These are phyloP conservation scores for Anarrhichthys ocellatus DNA, from an alignment of 2,113 vertebrate genomes.

Conservation along the genomic window DNA sequence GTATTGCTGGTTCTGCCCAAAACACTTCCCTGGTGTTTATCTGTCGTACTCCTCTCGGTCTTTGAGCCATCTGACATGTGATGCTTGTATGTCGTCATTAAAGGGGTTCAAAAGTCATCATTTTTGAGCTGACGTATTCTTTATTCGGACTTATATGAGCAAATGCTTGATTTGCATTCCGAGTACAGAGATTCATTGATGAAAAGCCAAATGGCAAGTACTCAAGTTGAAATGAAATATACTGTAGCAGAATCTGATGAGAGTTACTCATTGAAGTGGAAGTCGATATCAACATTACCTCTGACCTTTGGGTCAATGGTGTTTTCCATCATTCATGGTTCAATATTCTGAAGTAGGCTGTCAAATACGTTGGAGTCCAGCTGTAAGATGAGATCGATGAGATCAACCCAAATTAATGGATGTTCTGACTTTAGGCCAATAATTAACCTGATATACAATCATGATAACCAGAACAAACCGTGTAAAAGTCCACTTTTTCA, in stretches of 20 bases:
- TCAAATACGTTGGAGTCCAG: conserved; percentile 13
- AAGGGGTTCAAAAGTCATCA: conserved; percentile 17
- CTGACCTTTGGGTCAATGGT: conserved; percentile 34
- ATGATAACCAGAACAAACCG: not conserved
- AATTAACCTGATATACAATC: conserved; percentile 17
- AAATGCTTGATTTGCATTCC: not conserved
- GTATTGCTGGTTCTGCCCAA: too few species aligned
- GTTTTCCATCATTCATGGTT: conserved; percentile 45
- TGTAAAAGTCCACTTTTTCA: not conserved
- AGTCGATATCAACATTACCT: conserved; percentile 36
- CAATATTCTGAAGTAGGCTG: conserved; percentile 40
- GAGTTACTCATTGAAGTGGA: conserved; percentile 7
- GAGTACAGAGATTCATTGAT: not conserved
- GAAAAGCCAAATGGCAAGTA: conserved; percentile 18
- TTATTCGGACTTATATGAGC: conserved; percentile 1
- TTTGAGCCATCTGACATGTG: conserved; percentile 12
- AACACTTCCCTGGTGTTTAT: not conserved
- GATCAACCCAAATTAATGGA: conserved; percentile 17
- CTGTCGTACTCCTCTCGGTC: not conserved
- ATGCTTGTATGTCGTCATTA: conserved; percentile 48
- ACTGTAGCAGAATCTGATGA: conserved; percentile 15
- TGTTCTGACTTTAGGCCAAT: not conserved
- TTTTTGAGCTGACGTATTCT: not conserved
- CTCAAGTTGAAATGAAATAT: conserved; percentile 43
- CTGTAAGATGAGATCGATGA: conserved; percentile 4